Evolutionary conservation across 1,140 invertebrate species (phyloP), one percentile per base, ranked within the genome.

Genomic region (Conopomorpha cramerella): DNA sequence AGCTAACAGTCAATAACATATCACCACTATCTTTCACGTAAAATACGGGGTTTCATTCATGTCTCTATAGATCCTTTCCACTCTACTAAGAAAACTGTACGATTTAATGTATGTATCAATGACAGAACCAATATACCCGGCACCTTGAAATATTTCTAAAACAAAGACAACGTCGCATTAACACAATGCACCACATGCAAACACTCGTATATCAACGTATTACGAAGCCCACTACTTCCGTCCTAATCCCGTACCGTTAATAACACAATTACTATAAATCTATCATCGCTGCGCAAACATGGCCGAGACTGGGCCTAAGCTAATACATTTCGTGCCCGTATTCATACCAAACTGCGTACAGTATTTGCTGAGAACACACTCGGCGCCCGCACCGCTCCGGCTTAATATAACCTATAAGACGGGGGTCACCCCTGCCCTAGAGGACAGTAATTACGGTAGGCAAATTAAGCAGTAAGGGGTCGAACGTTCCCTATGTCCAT

Each of bases 361-460:
- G 67, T 74, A 74, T 74, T 74, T 74, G 65, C 67, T 52, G 46
- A 63, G 60, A 61, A 68, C 57, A 74, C 70, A 73, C 53, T 56
- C 62, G 58, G 56, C 45, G 64, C 66, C 64, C 66, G 64, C 66
- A 67, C 63, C 51, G 49, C 54, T 55, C 65, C 63, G 52, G 49
- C 54, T 55, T 62, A 70, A 74, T 74, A 73, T 73, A 68, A 66
- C 62, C 62, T 67, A 57, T 36, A 74, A 74, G 70, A 74, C 60
- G 66, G 58, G 63, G 63, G 61, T 63, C 63, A 57, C 56, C 58
- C 57, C 65, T 60, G 52, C 59, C 67, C 65, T 52, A 61, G 61
- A 76, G 67, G 71, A 72, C 64, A 78, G 77, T 77, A 79, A 79
- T 79, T 79, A 77, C 72, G 72, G 74, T 72, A 77, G 72, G 77